These are phyloP conservation scores for Antheraea assamensis DNA, from an alignment of 2,888 invertebrate genomes.

Conservation along the genomic window DNA sequence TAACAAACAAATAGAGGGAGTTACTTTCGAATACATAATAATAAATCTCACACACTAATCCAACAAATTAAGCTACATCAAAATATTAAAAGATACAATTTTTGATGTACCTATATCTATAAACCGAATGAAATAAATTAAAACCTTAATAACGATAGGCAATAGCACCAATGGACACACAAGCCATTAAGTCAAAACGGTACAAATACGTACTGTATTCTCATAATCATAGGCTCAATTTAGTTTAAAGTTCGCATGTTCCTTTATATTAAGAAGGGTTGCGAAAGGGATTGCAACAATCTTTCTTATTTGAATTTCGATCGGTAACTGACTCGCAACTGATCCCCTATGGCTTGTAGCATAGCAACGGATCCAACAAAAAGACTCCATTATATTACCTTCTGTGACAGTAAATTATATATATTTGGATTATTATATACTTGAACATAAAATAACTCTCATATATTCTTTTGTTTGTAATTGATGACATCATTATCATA, in stretches of 20 bases:
- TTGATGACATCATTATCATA: neutral
- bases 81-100: too few relatives aligned
- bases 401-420: neutral
- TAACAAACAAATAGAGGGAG: too few relatives aligned
- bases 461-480: neutral
- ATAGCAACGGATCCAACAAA: neutral
- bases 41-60: too few relatives aligned
- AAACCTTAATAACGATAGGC: neutral
- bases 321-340: conserved; percentile 38
- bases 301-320: conserved; percentile 81
- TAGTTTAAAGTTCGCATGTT: neutral
- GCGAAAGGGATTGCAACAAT: conserved; percentile 53
- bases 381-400: neutral
- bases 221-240: neutral
- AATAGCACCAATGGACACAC: too few relatives aligned
- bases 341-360: neutral
- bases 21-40: too few relatives aligned
- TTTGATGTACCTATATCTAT: too few relatives aligned
- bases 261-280: neutral
- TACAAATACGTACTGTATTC: neutral
- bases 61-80: too few relatives aligned
- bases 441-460: neutral
- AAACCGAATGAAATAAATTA: too few relatives aligned
- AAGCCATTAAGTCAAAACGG: too few relatives aligned
- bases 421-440: neutral